phyloP scores from a whole-genome alignment of 2,888 invertebrate genomes.

The Stictocephala bisonia region DNA sequence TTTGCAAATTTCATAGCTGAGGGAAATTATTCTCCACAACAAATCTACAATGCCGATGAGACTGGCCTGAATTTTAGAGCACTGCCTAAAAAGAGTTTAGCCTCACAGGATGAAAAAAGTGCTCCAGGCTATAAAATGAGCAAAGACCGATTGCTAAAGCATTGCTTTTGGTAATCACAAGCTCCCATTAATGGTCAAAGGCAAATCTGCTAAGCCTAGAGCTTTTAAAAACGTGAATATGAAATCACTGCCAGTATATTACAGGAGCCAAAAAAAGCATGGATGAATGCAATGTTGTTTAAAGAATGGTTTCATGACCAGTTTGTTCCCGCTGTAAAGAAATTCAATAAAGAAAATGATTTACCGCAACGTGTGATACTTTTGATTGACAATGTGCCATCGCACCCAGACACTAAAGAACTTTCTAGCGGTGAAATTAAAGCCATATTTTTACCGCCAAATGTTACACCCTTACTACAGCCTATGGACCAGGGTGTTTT shows the following conservation, averaged over 20 bases:
- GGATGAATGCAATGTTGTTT: constrained; percentile 55
- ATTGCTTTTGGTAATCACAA: neutral
- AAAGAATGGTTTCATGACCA: constrained; percentile 51
- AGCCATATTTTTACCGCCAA: neutral
- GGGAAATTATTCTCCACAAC: constrained; percentile 42
- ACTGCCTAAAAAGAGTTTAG: constrained; percentile 55
- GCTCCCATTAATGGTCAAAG: constrained; percentile 56
- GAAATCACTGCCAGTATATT: constrained; percentile 50
- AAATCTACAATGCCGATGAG: constrained; percentile 59
- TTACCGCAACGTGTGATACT: neutral
- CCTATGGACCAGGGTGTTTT: constrained; percentile 19
- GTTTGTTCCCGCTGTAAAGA: neutral
- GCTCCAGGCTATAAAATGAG: constrained; percentile 57
- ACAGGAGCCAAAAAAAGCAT: constrained; percentile 54
- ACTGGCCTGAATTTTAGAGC: constrained; percentile 58
- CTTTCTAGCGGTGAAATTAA: neutral
- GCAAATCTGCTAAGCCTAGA: constrained; percentile 56
- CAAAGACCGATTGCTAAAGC: constrained; percentile 58
- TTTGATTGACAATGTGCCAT: neutral
- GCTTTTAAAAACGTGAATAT: constrained; percentile 56
- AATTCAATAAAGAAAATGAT: neutral
- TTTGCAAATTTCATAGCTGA: constrained; percentile 10
- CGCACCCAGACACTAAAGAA: neutral
- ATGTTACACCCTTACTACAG: neutral
- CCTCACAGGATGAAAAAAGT: constrained; percentile 46